Conservation (phyloP, 2,797 vertebrate genomes). For the Emydoidea blandingii region DNA sequence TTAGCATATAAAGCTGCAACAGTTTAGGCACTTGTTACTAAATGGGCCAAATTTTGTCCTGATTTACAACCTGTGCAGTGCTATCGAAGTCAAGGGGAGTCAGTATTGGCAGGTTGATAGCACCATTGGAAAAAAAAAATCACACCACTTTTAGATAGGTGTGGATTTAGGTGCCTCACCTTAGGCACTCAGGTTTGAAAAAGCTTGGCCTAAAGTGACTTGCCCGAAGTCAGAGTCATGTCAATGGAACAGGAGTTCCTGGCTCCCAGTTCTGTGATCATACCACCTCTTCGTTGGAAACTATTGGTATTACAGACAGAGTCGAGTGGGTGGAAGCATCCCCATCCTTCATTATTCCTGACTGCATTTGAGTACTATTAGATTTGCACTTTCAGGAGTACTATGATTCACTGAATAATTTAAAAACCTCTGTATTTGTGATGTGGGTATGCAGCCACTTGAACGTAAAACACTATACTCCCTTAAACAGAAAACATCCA, state of each 20-base stretch:
- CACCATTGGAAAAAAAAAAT: too few species aligned
- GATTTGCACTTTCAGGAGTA: not conserved
- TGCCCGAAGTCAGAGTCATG: fast-evolving
- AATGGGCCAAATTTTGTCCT: not conserved
- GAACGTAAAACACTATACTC: not conserved
- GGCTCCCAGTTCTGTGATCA: fast-evolving
- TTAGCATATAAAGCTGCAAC: not conserved
- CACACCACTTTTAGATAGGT: not conserved
- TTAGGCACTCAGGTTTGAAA: not conserved
- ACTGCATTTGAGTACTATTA: not conserved
- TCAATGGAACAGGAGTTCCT: not conserved
- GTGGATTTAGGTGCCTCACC: not conserved
- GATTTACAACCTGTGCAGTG: not conserved
- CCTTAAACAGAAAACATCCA: not conserved
- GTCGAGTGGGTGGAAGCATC: not conserved
- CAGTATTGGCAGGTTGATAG: not conserved
- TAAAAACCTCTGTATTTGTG: not conserved
- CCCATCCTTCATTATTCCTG: fast-evolving
- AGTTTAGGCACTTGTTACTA: not conserved
- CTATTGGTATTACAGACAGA: not conserved
- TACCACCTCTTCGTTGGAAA: not conserved
- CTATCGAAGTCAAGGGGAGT: not conserved
- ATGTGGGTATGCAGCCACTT: not conserved
- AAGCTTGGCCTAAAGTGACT: not conserved
- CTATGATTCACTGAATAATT: not conserved